Evolutionary conservation across 1,140 invertebrate species (phyloP).

Genomic region (Drosophila repletoides): DNA sequence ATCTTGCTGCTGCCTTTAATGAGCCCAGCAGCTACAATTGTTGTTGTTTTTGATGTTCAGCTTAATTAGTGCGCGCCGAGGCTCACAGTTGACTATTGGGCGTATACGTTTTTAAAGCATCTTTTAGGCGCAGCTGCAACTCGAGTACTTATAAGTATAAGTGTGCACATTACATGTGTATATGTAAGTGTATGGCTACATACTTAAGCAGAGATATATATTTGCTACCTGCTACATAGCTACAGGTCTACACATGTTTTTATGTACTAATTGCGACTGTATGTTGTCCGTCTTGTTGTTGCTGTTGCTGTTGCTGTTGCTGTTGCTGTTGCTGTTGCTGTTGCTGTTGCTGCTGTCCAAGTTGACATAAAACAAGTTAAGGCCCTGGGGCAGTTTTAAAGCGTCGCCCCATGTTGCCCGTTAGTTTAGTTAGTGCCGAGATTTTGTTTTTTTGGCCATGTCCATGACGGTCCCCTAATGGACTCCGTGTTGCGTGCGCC

Average conservation of each 20-base stretch:
- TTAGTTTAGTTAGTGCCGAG: constrained; percentile 24
- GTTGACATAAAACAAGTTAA: constrained; percentile 73
- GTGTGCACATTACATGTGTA: not conserved
- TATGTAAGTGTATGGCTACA: constrained; percentile 13
- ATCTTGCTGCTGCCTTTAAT: constrained; percentile 49
- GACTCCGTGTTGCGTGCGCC: constrained; percentile 44
- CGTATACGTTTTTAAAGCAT: constrained; percentile 60
- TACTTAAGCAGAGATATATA: constrained; percentile 10
- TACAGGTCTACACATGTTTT: no score
- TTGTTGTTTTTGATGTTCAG: constrained; percentile 28
- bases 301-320: constrained; percentile 24
- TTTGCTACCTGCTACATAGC: constrained; percentile 29
- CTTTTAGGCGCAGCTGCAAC: constrained; percentile 70
- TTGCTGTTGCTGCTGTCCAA: constrained; percentile 62
- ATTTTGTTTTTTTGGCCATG: constrained; percentile 27
- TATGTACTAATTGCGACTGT: constrained; percentile 60
- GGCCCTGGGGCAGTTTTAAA: constrained; percentile 71
- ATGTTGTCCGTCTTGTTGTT: constrained; percentile 28
- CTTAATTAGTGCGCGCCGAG: constrained; percentile 51
- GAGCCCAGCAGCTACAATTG: constrained; percentile 37
- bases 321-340: constrained; percentile 47
- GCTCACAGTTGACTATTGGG: constrained; percentile 2
- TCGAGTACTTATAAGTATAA: constrained; percentile 47
- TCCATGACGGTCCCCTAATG: constrained; percentile 42
- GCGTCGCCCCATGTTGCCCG: constrained; percentile 44